phyloP scores from a whole-genome alignment of 2,888 invertebrate genomes.

The Imbricaverruca yamaguchii region DNA sequence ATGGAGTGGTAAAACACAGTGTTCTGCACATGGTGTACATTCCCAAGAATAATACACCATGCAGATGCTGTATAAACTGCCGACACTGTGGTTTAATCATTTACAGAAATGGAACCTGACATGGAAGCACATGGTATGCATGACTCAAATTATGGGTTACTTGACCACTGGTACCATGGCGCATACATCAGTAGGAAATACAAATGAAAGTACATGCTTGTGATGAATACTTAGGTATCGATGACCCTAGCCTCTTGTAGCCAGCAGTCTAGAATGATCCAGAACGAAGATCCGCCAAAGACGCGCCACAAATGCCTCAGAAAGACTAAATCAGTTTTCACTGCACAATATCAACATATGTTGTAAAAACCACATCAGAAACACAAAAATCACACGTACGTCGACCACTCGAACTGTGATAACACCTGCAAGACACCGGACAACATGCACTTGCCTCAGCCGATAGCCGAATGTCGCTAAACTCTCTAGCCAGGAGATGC shows the following conservation, averaged over 20 bases:
- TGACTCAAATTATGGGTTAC: too few relatives aligned
- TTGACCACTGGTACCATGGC: too few relatives aligned
- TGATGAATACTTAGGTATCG: neutral
- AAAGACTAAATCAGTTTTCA: neutral
- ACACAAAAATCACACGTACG: neutral
- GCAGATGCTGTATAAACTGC: too few relatives aligned
- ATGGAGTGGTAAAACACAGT: too few relatives aligned
- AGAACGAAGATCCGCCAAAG: neutral
- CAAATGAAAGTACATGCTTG: too few relatives aligned
- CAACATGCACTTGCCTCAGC: conserved; percentile 1
- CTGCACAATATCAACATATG: neutral
- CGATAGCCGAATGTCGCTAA: conserved; percentile 5
- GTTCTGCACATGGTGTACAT: too few relatives aligned
- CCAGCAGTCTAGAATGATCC: neutral
- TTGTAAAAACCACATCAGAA: neutral
- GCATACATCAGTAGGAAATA: too few relatives aligned
- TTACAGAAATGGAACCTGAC: too few relatives aligned
- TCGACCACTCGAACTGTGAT: neutral
- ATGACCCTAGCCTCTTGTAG: neutral
- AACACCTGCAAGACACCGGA: neutral
- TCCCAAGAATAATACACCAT: too few relatives aligned
- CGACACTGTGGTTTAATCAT: too few relatives aligned
- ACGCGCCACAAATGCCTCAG: neutral
- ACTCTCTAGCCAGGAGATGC: neutral
- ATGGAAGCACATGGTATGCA: too few relatives aligned